Percentiles rank a stretch among this genome's conserved stretches.
These are phyloP conservation scores for Drosophila subobscura DNA, from an alignment of 1,140 invertebrate genomes.

Conservation along the genomic window DNA sequence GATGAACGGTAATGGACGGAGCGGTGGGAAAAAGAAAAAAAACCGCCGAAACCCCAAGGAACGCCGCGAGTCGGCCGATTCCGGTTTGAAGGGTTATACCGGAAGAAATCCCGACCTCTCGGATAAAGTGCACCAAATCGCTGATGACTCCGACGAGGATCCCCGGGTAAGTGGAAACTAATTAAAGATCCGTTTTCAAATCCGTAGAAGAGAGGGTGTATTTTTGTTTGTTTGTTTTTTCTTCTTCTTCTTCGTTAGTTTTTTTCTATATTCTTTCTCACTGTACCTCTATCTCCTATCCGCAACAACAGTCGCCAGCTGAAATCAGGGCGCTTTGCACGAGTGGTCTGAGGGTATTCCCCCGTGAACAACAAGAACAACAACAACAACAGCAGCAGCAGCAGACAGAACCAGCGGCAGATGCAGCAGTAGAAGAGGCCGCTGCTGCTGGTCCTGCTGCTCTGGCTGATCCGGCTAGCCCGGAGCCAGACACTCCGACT, in stretches of 20 bases:
- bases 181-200: too few species aligned
- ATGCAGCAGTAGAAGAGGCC: neutral
- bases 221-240: neutral
- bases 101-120: slow-evolving; percentile 40
- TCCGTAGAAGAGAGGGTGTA: neutral
- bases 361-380: slow-evolving; percentile 32
- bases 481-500: too few species aligned
- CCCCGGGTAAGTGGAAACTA: slow-evolving; percentile 37
- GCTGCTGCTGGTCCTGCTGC: slow-evolving; percentile 1
- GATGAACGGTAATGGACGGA: too few species aligned
- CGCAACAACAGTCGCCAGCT: slow-evolving; percentile 32
- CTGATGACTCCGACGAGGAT: slow-evolving; percentile 40
- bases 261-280: slow-evolving; percentile 23
- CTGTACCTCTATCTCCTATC: slow-evolving; percentile 7
- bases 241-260: too few species aligned
- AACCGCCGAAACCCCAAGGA: slow-evolving; percentile 9
- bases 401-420: neutral
- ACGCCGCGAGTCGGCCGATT: slow-evolving; percentile 23
- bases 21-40: slow-evolving; percentile 5
- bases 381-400: too few species aligned
- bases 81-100: slow-evolving; percentile 37
- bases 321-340: slow-evolving; percentile 38
- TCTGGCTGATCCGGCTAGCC: neutral
- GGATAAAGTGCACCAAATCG: slow-evolving; percentile 12
- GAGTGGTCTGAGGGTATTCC: slow-evolving; percentile 56